Evolutionary conservation across 1,140 invertebrate genomes (phyloP).

Genomic region (Ylistrum balloti): DNA sequence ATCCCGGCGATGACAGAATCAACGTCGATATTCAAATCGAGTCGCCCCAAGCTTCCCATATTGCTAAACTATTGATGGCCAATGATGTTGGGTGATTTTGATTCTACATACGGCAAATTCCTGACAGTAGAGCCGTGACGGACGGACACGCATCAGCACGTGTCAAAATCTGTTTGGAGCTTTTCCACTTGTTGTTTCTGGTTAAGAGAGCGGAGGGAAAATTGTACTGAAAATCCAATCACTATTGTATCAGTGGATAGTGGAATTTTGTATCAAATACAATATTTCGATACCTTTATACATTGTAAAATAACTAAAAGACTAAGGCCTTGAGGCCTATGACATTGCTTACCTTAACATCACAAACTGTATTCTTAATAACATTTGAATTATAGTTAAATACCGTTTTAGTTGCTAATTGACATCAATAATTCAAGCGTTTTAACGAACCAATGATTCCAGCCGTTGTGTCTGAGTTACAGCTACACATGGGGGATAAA

Average conservation of each 20-base stretch:
- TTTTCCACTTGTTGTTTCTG: background rate
- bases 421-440: background rate
- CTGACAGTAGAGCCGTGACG: background rate
- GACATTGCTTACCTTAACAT: too few relatives aligned
- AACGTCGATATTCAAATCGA: conserved; percentile 14
- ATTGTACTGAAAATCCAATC: background rate
- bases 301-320: too few relatives aligned
- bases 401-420: background rate
- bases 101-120: background rate
- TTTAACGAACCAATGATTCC: background rate
- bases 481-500: conserved; percentile 4
- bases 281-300: too few relatives aligned
- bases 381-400: background rate
- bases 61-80: background rate
- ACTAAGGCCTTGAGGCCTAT: too few relatives aligned
- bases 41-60: background rate
- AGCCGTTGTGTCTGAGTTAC: background rate
- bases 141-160: conserved; percentile 14
- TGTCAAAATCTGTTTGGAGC: background rate
- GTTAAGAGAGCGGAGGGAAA: background rate
- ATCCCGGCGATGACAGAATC: conserved; percentile 22
- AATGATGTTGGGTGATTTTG: background rate
- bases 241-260: too few relatives aligned
- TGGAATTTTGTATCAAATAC: too few relatives aligned
- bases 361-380: background rate